Evolutionary conservation across 2,888 invertebrate genomes (phyloP).

Genomic region (Cremastinae sp.): DNA sequence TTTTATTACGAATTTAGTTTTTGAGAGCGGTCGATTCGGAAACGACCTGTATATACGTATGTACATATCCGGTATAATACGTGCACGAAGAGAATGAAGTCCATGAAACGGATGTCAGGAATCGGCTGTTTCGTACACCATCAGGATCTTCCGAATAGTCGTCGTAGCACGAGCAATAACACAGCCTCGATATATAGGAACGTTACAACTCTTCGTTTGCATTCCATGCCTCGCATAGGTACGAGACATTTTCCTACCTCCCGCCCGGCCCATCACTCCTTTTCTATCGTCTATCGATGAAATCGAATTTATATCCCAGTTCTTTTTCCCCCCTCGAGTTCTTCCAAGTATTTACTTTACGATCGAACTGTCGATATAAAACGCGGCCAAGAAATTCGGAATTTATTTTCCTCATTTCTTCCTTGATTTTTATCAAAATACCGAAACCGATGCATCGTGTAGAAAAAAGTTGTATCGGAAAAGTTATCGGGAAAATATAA

Average conservation of each 20-base stretch:
- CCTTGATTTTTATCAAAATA: neutral
- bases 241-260: slow-evolving; percentile 31
- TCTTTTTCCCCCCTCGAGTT: too few relatives aligned
- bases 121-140: slow-evolving; percentile 39
- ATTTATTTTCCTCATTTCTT: neutral
- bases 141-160: slow-evolving; percentile 43
- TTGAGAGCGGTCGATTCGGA: too few relatives aligned
- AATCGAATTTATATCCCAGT: too few relatives aligned
- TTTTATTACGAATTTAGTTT: neutral
- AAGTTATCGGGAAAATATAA: too few relatives aligned
- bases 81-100: slow-evolving; percentile 35
- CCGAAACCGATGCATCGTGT: neutral
- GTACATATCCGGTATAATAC: slow-evolving; percentile 13
- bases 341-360: too few relatives aligned
- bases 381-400: too few relatives aligned
- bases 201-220: slow-evolving; percentile 39
- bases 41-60: neutral
- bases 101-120: slow-evolving; percentile 46
- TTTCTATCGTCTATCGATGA: too few relatives aligned
- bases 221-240: slow-evolving; percentile 37
- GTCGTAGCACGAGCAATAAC: slow-evolving; percentile 33
- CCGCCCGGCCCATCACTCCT: too few relatives aligned
- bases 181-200: slow-evolving; percentile 25
- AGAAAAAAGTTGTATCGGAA: too few relatives aligned
- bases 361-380: too few relatives aligned